Percentiles rank a stretch among this genome's conserved stretches.
These are phyloP conservation scores for Clusia tigrina DNA, from an alignment of 2,888 invertebrate genomes.

Conservation along the genomic window DNA sequence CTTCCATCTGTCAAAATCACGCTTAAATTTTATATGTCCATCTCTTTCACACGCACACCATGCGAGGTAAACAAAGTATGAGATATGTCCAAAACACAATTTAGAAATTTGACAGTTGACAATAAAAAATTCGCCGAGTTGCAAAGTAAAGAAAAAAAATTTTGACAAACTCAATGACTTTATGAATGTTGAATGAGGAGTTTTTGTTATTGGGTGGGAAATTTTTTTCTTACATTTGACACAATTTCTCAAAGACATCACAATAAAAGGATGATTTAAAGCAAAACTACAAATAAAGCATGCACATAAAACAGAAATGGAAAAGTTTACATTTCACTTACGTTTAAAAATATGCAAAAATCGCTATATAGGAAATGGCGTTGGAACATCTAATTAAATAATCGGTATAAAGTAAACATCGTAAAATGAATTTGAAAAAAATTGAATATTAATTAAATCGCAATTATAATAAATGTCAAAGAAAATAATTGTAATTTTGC, in stretches of 20 bases:
- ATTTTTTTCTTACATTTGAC: slow-evolving; percentile 25
- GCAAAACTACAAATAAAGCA: background rate
- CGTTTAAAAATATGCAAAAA: slow-evolving; percentile 7
- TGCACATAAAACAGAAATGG: background rate
- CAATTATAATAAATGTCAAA: too few relatives aligned
- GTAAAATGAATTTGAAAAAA: too few relatives aligned
- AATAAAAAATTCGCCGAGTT: slow-evolving; percentile 12
- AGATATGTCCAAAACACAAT: background rate
- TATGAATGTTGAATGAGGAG: slow-evolving; percentile 9
- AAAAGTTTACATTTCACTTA: background rate
- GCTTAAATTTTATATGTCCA: background rate
- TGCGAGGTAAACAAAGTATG: background rate
- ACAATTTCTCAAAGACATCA: slow-evolving; percentile 27
- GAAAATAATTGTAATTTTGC: slow-evolving; percentile 12
- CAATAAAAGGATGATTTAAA: slow-evolving; percentile 4
- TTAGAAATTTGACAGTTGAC: slow-evolving; percentile 15
- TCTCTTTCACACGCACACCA: slow-evolving; percentile 18
- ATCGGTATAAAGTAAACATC: too few relatives aligned
- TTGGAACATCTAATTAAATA: too few relatives aligned
- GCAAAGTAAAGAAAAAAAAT: background rate
- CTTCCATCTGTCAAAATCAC: too few relatives aligned
- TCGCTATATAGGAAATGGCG: too few relatives aligned
- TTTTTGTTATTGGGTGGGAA: slow-evolving; percentile 24
- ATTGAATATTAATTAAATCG: too few relatives aligned
- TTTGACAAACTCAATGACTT: slow-evolving; percentile 8